These are phyloP conservation scores for Cyclina sinensis DNA, from an alignment of 1,140 invertebrate species.

Conservation along the genomic window DNA sequence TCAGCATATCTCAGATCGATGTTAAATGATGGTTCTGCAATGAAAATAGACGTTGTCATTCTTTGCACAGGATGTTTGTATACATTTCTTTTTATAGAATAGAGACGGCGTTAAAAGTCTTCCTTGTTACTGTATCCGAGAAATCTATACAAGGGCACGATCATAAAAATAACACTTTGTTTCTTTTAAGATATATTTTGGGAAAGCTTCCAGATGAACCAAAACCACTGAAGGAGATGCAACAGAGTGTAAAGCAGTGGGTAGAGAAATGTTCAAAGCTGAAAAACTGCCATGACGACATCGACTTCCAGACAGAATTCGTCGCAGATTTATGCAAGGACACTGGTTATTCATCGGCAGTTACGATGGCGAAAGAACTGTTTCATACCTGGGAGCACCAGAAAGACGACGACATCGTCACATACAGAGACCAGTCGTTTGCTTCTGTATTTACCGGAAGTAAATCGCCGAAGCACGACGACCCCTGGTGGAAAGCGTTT, in stretches of 20 bases:
- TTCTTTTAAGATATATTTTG: constrained; percentile 33
- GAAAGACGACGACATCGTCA: constrained; percentile 8
- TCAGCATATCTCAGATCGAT: too few relatives aligned
- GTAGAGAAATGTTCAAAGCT: background rate
- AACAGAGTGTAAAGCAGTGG: background rate
- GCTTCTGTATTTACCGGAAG: constrained; percentile 8
- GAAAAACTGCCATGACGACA: constrained; percentile 22
- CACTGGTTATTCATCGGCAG: background rate
- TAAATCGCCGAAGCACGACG: background rate
- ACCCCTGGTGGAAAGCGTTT: background rate
- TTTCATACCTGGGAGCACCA: background rate
- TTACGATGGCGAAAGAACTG: background rate
- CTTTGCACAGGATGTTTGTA: too few relatives aligned
- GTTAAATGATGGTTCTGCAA: too few relatives aligned
- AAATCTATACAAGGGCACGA: too few relatives aligned
- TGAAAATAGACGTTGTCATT: too few relatives aligned
- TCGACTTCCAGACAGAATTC: constrained; percentile 49
- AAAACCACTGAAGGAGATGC: constrained; percentile 11
- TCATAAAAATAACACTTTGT: too few relatives aligned
- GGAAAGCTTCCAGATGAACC: constrained; percentile 30
- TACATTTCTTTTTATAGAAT: too few relatives aligned
- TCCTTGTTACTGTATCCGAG: too few relatives aligned
- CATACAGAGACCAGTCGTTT: constrained; percentile 15
- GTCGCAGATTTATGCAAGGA: constrained; percentile 23
- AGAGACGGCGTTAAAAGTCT: too few relatives aligned